Evolutionary conservation across 1,140 invertebrate species (phyloP), one percentile per base, ranked within the genome.

Genomic region (Camponotus vicinus): DNA sequence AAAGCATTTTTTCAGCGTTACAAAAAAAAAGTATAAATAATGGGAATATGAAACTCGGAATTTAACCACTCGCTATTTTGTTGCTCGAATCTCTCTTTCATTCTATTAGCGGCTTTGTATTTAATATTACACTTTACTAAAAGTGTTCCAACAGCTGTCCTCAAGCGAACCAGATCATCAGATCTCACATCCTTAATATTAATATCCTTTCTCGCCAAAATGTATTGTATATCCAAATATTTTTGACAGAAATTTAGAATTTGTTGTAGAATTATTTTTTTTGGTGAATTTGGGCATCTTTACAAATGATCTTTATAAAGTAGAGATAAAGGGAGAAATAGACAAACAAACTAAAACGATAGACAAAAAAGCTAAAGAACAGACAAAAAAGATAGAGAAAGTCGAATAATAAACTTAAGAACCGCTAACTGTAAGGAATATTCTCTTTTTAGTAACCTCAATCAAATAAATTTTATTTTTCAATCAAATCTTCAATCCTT

Each of bases 391-490:
- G 18, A 55, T 18, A 15, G 52, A 55, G 4, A 55, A 55, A 55
- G 52, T 55, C 52, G 18, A 55, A 55, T 55, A 5, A 55, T 55
- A 55, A n/a, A 15, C 15, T n/a, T 55, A 55, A 55, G 52, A 5
- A 55, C 15, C 18, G 6, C 52, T 55, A 55, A 55, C 18, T 55
- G 5, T 55, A n/a, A 55, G 52, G 4, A 6, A 55, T 55, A 55
- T 55, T 55, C 49, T 13, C 15, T 55, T 55, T 55, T 55, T 55
- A 55, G 15, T 18, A 3, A 55, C 52, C 6, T 55, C 52, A 55
- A 55, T 55, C 15, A 55, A 55, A 55, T 55, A 55, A 55, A 55
- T 55, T 55, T 55, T 55, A 55, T n/a, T 55, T 55, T 55, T 55
- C 4, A 55, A 18, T 55, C 13, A 55, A 55, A 55, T 55, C 13